These are phyloP conservation scores for Gadus chalcogrammus DNA, from an alignment of 2,113 vertebrate species.

Conservation along the genomic window DNA sequence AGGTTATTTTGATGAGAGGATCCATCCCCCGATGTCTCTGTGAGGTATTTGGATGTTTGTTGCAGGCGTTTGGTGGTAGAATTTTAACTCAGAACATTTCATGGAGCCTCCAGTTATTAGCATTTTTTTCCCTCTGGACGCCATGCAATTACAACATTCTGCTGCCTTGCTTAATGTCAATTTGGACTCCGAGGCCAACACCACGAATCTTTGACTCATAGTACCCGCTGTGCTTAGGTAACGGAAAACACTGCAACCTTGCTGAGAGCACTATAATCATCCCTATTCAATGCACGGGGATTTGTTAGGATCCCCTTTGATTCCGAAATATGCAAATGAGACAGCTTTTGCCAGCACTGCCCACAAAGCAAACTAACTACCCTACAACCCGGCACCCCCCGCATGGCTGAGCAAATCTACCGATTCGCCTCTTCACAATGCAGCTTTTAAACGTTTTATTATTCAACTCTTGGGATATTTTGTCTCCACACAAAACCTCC, in stretches of 20 bases:
- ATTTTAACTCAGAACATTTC: too few relatives aligned
- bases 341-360: slow-evolving; percentile 3
- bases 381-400: too few relatives aligned
- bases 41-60: too few relatives aligned
- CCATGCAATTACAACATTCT: slow-evolving; percentile 56
- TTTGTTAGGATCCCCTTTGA: slow-evolving; percentile 25
- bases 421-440: too few relatives aligned
- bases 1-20: slow-evolving; percentile 19
- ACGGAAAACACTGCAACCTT: slow-evolving; percentile 26
- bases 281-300: slow-evolving; percentile 4
- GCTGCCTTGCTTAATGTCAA: slow-evolving; percentile 58
- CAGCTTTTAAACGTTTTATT: too few relatives aligned
- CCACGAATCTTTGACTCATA: slow-evolving; percentile 46
- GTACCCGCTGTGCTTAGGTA: slow-evolving; percentile 41
- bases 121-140: slow-evolving; percentile 39
- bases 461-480: too few relatives aligned
- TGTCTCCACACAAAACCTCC: too few relatives aligned
- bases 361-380: neutral
- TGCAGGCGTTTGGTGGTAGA: too few relatives aligned
- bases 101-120: slow-evolving; percentile 41
- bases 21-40: neutral
- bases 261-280: slow-evolving; percentile 36
- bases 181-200: slow-evolving; percentile 46
- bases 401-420: too few relatives aligned
- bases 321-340: slow-evolving; percentile 12